Base-by-base conservation (phyloP, 92 coral and sea anemone species). In the Metridium senile region DNA sequence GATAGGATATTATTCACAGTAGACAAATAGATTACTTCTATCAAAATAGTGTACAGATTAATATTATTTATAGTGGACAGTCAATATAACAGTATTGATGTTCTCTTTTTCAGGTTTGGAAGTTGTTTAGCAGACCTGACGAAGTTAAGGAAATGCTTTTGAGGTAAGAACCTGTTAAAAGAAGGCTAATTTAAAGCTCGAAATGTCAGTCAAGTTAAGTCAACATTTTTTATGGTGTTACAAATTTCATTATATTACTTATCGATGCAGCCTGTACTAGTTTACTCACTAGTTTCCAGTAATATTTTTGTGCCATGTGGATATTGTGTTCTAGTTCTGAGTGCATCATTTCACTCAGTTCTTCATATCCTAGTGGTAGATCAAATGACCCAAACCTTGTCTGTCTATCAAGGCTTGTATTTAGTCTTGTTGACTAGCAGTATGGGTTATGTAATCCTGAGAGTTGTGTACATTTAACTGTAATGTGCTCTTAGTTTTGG, bases 71-170 rank as follows among this genome's bases (percentile, higher is more conserved):
- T n/a, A n/a, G n/a, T n/a, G n/a, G n/a, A n/a, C n/a, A n/a, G n/a
- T n/a, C n/a, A n/a, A n/a, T n/a, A n/a, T n/a, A n/a, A n/a, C n/a
- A n/a, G n/a, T n/a, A n/a, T n/a, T n/a, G n/a, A n/a, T n/a, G n/a
- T n/a, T n/a, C n/a, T n/a, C n/a, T n/a, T n/a, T n/a, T n/a, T n/a
- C 9, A 94, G 98, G 98, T 94, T 33, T 94, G 98, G 98, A 91
- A 89, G 61, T 75, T 94, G 74, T 94, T 94, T 31, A 87, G 92
- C 33, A 86, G 94, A 59, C 89, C 97, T 32, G 97, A 85, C 28
- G 86, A 83, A 70, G 98, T 87, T 22, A 93, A 89, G 54, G 86
- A 81, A 65, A 94, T 92, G 98, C 81, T 94, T 20, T 80, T 90
- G 49, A 94, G 98, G 98, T 94, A 79, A 39, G 52, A 19, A 22